phyloP scores from a whole-genome alignment of 1,140 invertebrate species.

The Belonocnema kinseyi region DNA sequence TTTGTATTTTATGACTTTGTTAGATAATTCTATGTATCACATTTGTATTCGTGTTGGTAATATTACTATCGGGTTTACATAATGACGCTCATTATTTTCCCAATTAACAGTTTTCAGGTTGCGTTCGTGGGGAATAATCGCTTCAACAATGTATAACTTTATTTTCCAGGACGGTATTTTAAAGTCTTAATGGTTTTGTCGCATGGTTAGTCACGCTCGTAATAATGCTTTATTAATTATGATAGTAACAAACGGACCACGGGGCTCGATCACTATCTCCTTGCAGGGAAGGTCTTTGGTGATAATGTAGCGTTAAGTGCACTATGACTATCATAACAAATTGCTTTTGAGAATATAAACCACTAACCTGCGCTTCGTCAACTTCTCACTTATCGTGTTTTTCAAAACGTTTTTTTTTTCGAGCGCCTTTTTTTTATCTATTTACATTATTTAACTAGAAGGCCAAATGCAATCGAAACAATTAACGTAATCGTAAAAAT shows the following conservation, averaged over 20 bases:
- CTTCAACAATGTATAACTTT: no score
- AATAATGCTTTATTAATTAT: constrained; percentile 3
- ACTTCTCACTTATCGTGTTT: background rate
- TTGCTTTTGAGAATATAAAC: background rate
- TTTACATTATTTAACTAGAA: background rate
- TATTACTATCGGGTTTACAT: no score
- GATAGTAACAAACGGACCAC: background rate
- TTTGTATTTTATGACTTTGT: no score
- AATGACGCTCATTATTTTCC: no score
- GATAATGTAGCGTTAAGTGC: constrained; percentile 13
- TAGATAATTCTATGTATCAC: no score
- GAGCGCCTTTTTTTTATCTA: background rate
- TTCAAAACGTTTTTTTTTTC: background rate
- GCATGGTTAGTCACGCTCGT: background rate
- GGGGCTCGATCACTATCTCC: background rate
- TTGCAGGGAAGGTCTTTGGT: background rate
- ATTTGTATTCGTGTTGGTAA: no score
- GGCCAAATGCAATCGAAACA: background rate
- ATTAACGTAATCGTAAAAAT: background rate
- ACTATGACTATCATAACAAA: constrained; percentile 10
- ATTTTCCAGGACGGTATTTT: no score
- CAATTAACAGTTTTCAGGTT: no score
- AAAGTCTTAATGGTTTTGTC: background rate
- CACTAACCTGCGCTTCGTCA: background rate
- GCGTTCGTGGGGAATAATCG: no score